Evolutionary conservation across 2,888 invertebrate species (phyloP).

Genomic region (Microctonus brassicae): DNA sequence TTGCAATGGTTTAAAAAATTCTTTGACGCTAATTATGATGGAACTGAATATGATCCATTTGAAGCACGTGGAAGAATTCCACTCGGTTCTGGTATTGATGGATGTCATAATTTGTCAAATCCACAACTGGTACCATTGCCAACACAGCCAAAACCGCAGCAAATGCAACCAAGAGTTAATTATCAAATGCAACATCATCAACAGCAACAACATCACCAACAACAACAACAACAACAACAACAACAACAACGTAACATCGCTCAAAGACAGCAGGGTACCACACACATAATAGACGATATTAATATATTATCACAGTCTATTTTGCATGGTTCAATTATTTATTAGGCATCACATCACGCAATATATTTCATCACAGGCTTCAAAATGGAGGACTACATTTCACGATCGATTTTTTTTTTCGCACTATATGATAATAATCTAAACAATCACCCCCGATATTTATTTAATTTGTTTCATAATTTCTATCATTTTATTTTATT

Average conservation of each 20-base stretch:
- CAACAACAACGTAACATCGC: slow-evolving; percentile 64
- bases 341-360: neutral
- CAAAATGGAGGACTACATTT: neutral
- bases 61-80: slow-evolving; percentile 87
- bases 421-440: slow-evolving; percentile 8
- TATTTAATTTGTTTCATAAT: neutral
- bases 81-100: slow-evolving; percentile 79
- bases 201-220: slow-evolving; percentile 41
- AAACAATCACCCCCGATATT: neutral
- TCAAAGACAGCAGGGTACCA: slow-evolving; percentile 64
- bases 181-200: neutral
- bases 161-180: slow-evolving; percentile 40
- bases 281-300: slow-evolving; percentile 34
- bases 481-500: slow-evolving; percentile 24
- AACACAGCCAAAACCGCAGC: slow-evolving; percentile 64
- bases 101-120: slow-evolving; percentile 67
- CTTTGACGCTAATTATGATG: slow-evolving; percentile 99
- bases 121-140: slow-evolving; percentile 70
- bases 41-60: slow-evolving; percentile 93
- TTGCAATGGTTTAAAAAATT: slow-evolving; percentile 99
- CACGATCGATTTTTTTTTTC: slow-evolving; percentile 44
- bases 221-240: slow-evolving; percentile 62
- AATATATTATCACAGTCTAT: slow-evolving; percentile 29
- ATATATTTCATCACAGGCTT: slow-evolving; percentile 24
- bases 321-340: slow-evolving; percentile 42